phyloP scores from a whole-genome alignment of 2,888 invertebrate species.

The Archips xylosteana region DNA sequence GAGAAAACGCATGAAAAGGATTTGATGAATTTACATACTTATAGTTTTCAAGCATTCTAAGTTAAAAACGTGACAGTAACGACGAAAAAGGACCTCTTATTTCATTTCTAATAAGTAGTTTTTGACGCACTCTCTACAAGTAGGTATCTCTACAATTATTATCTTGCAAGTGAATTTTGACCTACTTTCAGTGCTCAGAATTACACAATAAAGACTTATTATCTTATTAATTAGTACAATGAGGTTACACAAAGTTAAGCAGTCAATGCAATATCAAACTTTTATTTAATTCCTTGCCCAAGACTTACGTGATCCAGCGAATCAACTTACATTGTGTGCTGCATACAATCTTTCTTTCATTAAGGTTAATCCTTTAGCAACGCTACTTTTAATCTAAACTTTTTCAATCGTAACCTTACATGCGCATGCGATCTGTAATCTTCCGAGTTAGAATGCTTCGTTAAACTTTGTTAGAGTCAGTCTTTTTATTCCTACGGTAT shows the following conservation, averaged over 20 bases:
- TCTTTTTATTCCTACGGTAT: conserved; percentile 20
- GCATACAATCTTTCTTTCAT: conserved; percentile 24
- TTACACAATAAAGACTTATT: no score
- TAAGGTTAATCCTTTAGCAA: conserved; percentile 19
- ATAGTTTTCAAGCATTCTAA: no score
- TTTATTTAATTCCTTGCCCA: background rate
- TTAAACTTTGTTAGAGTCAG: conserved; percentile 20
- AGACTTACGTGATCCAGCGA: conserved; percentile 4
- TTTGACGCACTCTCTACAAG: no score
- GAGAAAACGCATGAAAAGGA: no score
- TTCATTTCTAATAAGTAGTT: no score
- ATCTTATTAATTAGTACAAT: no score
- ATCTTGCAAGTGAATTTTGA: no score
- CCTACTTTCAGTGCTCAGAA: no score
- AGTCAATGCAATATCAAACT: background rate
- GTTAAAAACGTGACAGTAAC: no score
- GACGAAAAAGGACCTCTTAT: no score
- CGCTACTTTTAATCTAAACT: conserved; percentile 32
- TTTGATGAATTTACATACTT: no score
- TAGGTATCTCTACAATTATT: no score
- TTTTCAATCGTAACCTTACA: conserved; percentile 37
- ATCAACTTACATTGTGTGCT: conserved; percentile 1
- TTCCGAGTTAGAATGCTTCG: conserved; percentile 29
- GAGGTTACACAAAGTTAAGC: background rate
- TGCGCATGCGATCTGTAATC: conserved; percentile 41